Conservation (phyloP, 2,888 invertebrate genomes). For the Microctonus aethiopoides region DNA sequence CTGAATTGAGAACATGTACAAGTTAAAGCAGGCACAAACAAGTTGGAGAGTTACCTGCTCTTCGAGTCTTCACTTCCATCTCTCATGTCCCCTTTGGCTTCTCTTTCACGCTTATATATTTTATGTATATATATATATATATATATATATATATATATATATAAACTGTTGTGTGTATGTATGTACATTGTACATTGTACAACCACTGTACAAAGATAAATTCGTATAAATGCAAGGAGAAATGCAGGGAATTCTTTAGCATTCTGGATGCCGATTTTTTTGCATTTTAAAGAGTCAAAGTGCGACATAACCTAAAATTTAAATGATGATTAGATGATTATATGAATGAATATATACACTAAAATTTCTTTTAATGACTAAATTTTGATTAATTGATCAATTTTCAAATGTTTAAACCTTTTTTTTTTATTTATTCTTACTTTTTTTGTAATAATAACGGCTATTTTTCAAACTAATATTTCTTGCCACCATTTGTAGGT, state of each 20-base stretch:
- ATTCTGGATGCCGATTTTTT: constrained; percentile 31
- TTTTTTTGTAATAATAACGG: no score
- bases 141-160: no score
- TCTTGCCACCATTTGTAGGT: no score
- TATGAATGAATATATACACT: background rate
- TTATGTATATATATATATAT: background rate
- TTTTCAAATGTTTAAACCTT: no score
- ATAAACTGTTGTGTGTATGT: no score
- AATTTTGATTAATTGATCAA: no score
- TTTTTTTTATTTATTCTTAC: no score
- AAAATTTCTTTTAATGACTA: no score
- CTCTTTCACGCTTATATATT: background rate
- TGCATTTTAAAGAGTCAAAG: background rate
- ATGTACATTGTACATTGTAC: background rate
- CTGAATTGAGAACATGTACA: constrained; percentile 37
- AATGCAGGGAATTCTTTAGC: constrained; percentile 48
- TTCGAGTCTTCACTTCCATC: constrained; percentile 18
- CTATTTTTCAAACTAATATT: no score
- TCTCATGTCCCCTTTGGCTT: background rate
- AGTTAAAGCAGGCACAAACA: constrained; percentile 20
- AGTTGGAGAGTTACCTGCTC: constrained; percentile 30
- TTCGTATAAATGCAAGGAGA: constrained; percentile 38
- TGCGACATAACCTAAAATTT: no score
- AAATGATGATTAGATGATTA: constrained; percentile 6
- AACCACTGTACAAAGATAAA: constrained; percentile 32